Conservation (phyloP, 1,140 invertebrate genomes). For the Drosophila carrolli region DNA sequence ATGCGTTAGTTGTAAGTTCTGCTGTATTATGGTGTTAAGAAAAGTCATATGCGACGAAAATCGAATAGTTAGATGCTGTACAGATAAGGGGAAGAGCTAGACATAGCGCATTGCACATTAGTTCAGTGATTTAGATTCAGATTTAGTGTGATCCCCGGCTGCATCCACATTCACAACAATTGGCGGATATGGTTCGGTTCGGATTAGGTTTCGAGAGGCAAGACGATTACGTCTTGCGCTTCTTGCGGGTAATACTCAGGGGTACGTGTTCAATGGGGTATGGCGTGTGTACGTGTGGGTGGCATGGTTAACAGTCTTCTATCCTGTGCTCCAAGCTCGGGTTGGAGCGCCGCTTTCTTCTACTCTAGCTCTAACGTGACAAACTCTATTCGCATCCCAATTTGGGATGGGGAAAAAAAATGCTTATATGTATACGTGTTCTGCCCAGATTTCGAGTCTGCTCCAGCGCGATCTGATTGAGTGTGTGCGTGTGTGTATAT, state of each 20-base stretch:
- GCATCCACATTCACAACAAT: constrained; percentile 8
- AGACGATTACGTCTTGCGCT: not conserved
- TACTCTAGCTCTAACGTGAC: constrained; percentile 32
- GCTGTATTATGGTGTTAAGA: not conserved
- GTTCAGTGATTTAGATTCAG: not conserved
- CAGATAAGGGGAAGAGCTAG: constrained; percentile 6
- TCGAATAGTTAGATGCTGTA: constrained; percentile 20
- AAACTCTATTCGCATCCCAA: constrained; percentile 24
- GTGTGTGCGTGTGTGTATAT: constrained; percentile 11
- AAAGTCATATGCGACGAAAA: constrained; percentile 1
- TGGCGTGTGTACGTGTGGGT: not conserved
- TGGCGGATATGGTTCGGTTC: not conserved
- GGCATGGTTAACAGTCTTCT: constrained; percentile 66
- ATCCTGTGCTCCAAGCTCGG: constrained; percentile 57
- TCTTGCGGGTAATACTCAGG: constrained; percentile 52
- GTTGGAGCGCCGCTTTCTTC: constrained; percentile 30
- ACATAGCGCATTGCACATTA: constrained; percentile 11
- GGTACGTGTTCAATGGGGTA: constrained; percentile 2
- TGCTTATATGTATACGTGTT: constrained; percentile 23
- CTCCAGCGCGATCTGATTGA: constrained; percentile 1
- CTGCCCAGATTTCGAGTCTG: constrained; percentile 1
- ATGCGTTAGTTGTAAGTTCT: constrained; percentile 27
- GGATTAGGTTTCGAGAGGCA: not conserved
- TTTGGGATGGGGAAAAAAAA: constrained; percentile 44
- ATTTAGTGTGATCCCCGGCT: constrained; percentile 5